Percentiles rank a stretch among this genome's conserved stretches.
Evolutionary conservation across 2,888 invertebrate genomes (phyloP).

Genomic region (Agelastica alni): DNA sequence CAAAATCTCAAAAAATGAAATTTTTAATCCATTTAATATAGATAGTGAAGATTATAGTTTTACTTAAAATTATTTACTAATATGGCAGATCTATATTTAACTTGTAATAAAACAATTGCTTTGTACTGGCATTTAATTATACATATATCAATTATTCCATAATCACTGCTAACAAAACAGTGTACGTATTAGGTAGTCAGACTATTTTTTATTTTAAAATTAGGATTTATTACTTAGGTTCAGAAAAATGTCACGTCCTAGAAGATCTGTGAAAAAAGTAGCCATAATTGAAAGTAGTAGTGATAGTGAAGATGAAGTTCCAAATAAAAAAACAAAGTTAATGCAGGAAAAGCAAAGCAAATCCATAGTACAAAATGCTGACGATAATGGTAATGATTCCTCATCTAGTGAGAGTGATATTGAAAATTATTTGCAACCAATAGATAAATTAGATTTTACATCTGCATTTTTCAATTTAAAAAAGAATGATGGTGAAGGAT

Average conservation of each 20-base stretch:
- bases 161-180: too few relatives aligned
- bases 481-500: conserved; percentile 35
- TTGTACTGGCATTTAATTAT: too few relatives aligned
- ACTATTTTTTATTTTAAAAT: too few relatives aligned
- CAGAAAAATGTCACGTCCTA: conserved; percentile 19
- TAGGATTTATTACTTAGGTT: too few relatives aligned
- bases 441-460: conserved; percentile 61
- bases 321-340: conserved; percentile 27
- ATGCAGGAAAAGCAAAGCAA: neutral
- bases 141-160: too few relatives aligned
- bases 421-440: conserved; percentile 61
- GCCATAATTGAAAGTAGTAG: conserved; percentile 31
- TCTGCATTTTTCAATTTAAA: conserved; percentile 59
- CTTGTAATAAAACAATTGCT: too few relatives aligned
- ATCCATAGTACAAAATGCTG: neutral
- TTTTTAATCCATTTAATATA: too few relatives aligned
- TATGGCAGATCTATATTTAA: too few relatives aligned
- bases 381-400: conserved; percentile 34
- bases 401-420: conserved; percentile 58
- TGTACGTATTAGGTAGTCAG: too few relatives aligned
- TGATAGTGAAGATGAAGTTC: conserved; percentile 36
- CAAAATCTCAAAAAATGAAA: too few relatives aligned
- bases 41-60: too few relatives aligned
- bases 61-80: too few relatives aligned
- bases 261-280: conserved; percentile 19